These are phyloP conservation scores for Perognathus longimembris DNA, from an alignment of 2,113 vertebrate genomes.

Conservation along the genomic window DNA sequence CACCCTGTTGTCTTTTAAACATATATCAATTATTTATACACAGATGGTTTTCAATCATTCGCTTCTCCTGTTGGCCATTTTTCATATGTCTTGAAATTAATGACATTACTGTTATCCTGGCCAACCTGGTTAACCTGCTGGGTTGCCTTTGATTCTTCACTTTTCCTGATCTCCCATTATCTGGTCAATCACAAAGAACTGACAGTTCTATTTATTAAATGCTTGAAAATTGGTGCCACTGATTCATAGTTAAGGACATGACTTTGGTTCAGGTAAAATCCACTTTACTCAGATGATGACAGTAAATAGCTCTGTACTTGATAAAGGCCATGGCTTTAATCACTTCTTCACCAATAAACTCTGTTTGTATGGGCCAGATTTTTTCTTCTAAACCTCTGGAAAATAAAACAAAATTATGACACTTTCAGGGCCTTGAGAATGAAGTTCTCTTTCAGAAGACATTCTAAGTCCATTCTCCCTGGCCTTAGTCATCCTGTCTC, in stretches of 20 bases:
- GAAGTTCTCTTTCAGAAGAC: not conserved
- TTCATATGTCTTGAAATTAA: not conserved
- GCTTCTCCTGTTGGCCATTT: not conserved
- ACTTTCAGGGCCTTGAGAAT: not conserved
- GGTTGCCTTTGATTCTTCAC: not conserved
- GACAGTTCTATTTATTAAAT: not conserved
- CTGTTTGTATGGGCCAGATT: not conserved
- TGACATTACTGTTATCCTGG: not conserved
- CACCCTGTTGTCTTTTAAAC: slow-evolving; percentile 24
- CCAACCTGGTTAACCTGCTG: not conserved
- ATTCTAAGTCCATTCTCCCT: fast-evolving
- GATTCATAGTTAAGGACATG: slow-evolving; percentile 40
- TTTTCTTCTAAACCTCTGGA: not conserved
- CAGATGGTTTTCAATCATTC: slow-evolving; percentile 25
- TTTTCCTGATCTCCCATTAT: not conserved
- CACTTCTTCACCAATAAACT: not conserved
- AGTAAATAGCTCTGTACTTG: slow-evolving; percentile 3
- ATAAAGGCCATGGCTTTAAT: slow-evolving; percentile 13
- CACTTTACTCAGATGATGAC: not conserved
- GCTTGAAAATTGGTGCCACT: not conserved
- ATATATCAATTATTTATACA: slow-evolving; percentile 28
- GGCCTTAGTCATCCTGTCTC: not conserved
- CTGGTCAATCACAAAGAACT: slow-evolving; percentile 19
- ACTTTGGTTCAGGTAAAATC: slow-evolving; percentile 14
- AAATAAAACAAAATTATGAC: not conserved